Percentiles rank a stretch among this genome's conserved stretches.
Evolutionary conservation across 2,797 vertebrate genomes (phyloP).

Genomic region (Hyperoplus lanceolatus): DNA sequence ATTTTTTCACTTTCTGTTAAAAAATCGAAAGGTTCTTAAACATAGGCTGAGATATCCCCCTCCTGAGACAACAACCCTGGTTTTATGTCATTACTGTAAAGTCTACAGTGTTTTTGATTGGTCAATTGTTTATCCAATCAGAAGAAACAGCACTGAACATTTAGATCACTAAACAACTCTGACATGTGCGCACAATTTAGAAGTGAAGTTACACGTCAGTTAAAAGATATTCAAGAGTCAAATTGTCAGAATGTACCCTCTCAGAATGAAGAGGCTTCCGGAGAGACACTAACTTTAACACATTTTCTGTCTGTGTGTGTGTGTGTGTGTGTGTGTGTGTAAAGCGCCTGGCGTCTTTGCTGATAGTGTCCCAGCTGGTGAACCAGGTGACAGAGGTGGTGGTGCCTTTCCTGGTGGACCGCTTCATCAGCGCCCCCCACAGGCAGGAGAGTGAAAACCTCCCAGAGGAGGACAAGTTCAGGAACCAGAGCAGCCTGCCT

Average conservation of each 20-base stretch:
- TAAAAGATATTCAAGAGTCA: too few relatives aligned
- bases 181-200: neutral
- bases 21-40: too few relatives aligned
- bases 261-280: neutral
- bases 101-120: neutral
- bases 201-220: too few relatives aligned
- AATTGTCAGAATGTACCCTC: too few relatives aligned
- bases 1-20: too few relatives aligned
- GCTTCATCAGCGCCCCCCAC: constrained; percentile 72
- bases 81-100: too few relatives aligned
- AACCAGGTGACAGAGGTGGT: constrained; percentile 88
- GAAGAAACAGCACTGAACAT: neutral
- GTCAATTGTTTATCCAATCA: neutral
- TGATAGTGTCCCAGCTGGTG: constrained; percentile 85
- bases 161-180: neutral
- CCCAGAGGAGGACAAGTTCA: constrained; percentile 85
- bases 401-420: constrained; percentile 86
- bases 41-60: too few relatives aligned
- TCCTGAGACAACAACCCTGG: too few relatives aligned
- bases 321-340: neutral
- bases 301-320: neutral
- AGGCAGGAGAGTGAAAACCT: constrained; percentile 79
- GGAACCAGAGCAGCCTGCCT: constrained; percentile 81
- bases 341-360: constrained; percentile 86
- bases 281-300: neutral